These are phyloP conservation scores for Thalassophryne amazonica DNA, from an alignment of 2,797 vertebrate species.

Conservation along the genomic window DNA sequence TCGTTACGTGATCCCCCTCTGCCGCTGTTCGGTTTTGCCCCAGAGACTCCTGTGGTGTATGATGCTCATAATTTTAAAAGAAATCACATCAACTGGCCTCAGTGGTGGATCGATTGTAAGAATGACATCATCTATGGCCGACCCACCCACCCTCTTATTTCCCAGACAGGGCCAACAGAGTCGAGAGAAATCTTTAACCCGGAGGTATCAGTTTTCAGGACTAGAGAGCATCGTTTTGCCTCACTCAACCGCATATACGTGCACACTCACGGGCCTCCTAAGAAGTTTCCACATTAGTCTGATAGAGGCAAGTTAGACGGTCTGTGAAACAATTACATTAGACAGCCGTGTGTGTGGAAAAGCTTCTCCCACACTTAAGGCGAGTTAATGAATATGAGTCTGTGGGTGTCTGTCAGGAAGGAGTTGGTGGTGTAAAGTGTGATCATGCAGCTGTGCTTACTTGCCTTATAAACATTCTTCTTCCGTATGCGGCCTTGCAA, in stretches of 20 bases:
- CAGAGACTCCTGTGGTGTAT: slow-evolving; percentile 39
- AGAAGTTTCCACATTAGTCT: slow-evolving; percentile 67
- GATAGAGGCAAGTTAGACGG: slow-evolving; percentile 12
- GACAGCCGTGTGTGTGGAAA: slow-evolving; percentile 26
- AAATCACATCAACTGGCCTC: slow-evolving; percentile 61
- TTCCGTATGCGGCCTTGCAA: slow-evolving; percentile 36
- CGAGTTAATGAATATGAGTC: slow-evolving; percentile 41
- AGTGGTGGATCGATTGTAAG: slow-evolving; percentile 53
- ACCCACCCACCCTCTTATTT: slow-evolving; percentile 7
- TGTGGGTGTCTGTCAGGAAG: slow-evolving; percentile 21
- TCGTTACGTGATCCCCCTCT: slow-evolving; percentile 15
- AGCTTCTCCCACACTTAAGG: slow-evolving; percentile 38
- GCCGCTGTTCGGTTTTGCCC: slow-evolving; percentile 36
- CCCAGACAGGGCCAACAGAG: slow-evolving; percentile 17
- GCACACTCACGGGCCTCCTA: slow-evolving; percentile 1
- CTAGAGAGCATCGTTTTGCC: background rate
- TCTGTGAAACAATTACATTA: slow-evolving; percentile 62
- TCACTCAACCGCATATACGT: background rate
- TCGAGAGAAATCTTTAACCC: slow-evolving; percentile 30
- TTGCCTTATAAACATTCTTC: slow-evolving; percentile 34
- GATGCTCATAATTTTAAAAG: slow-evolving; percentile 60
- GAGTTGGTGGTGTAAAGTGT: background rate
- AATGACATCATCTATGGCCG: slow-evolving; percentile 67
- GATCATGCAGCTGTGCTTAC: slow-evolving; percentile 13
- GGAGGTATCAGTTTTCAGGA: slow-evolving; percentile 60